A percentile compares a stretch with the other conserved stretches of the same genome.
Evolutionary conservation across 1,140 invertebrate species (phyloP).

Genomic region (Geopemphigus sp.): DNA sequence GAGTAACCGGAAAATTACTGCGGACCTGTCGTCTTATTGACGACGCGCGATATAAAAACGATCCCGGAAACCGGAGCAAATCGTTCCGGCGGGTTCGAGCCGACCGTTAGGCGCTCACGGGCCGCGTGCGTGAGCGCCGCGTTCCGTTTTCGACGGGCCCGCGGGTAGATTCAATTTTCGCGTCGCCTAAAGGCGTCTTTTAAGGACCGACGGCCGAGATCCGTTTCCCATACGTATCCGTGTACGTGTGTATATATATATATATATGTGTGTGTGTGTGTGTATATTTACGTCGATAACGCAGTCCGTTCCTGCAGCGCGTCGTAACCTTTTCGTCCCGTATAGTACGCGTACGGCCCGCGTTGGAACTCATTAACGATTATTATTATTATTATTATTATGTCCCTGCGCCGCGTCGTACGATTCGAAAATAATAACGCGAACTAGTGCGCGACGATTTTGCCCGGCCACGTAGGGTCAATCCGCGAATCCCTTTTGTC

Average conservation of each 20-base stretch:
- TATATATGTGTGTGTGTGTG: too few relatives aligned
- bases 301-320: too few relatives aligned
- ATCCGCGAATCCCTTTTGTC: too few relatives aligned
- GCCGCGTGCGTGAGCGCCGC: background rate
- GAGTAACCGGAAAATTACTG: conserved; percentile 31
- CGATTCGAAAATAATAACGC: too few relatives aligned
- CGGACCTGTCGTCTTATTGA: conserved; percentile 19
- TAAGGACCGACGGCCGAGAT: background rate
- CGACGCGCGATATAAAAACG: conserved; percentile 25
- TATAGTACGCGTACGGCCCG: too few relatives aligned
- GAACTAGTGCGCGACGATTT: too few relatives aligned
- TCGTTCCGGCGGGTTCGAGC: conserved; percentile 7
- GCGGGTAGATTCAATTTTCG: conserved; percentile 12
- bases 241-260: background rate
- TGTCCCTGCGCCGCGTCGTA: too few relatives aligned
- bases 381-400: background rate
- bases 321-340: background rate
- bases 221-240: background rate
- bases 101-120: background rate
- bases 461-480: too few relatives aligned
- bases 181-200: conserved; percentile 23
- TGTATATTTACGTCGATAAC: too few relatives aligned
- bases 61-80: conserved; percentile 27
- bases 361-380: conserved; percentile 5
- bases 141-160: background rate